Evolutionary conservation across 2,888 invertebrate species (phyloP), one percentile per base, ranked within the genome.

Genomic region (Hypsopygia costalis): DNA sequence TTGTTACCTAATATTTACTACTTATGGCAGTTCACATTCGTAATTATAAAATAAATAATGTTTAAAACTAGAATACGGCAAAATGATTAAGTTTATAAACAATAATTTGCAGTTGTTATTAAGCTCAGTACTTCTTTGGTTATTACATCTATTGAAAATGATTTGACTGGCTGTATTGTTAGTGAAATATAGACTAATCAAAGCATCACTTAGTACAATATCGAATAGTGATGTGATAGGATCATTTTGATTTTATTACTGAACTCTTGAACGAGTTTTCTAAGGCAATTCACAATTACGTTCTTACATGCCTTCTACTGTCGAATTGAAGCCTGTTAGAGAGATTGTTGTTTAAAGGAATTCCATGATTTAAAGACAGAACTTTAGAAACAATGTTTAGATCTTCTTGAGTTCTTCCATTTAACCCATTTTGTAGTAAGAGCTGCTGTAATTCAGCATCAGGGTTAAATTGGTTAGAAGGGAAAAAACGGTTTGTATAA

Each of bases 341-440:
- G 11, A 88, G 64, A 40, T 76, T 72, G 41, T 78, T 79, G 47
- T 81, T 81, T 0, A 90, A 60, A 5, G 91, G 64, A n/a, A 93
- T 86, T 34, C 93, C 93, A 60, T 95, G 95, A 74, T 95, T 95
- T 40, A 95, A 79, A 6, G 95, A 94, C 58, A 95, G 79, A 44
- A 95, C 94, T 82, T 95, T 95, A 33, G 94, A 93, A 25, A 95
- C 94, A 59, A 95, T 94, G 68, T 94, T 94, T 36, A 95, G 82
- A 75, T 95, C 95, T 68, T 95, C 95, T 41, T 92, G 91, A 47
- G 82, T 83, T 52, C 91, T 90, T 31, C 83, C 85, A 30, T 92
- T 91, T 29, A 94, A 87, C 25, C 94, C 94, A 35, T 92, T 92
- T 67, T 93, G 92, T 36, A 88, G 89, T 10, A 94, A 69, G 32